Evolutionary conservation across 2,888 invertebrate genomes (phyloP).

Genomic region (Blera fallax): DNA sequence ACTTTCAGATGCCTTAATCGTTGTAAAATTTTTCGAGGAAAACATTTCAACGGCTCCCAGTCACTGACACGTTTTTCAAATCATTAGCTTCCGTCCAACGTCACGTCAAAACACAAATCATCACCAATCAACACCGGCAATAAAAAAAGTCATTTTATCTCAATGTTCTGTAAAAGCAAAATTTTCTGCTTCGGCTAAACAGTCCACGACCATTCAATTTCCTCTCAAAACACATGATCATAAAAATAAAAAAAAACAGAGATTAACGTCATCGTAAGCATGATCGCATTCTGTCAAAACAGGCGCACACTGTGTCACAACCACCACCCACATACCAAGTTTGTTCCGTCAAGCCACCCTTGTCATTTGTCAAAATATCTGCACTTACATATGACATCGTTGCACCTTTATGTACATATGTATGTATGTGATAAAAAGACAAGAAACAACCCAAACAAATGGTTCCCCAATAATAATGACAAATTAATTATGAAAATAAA

Average conservation of each 20-base stretch:
- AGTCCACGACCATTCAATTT: slow-evolving; percentile 11
- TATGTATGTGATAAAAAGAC: not conserved
- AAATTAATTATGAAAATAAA: not conserved
- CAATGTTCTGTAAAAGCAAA: not conserved
- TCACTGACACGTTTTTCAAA: not conserved
- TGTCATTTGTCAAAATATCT: not conserved
- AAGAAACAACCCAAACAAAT: not conserved
- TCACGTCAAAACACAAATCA: slow-evolving; percentile 3
- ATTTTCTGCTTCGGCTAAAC: not conserved
- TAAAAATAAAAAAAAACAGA: not conserved
- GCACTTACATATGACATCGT: not conserved
- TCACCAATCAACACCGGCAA: not conserved
- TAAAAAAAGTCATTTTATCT: not conserved
- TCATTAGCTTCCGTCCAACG: not conserved
- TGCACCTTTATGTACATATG: not conserved
- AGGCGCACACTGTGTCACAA: not conserved
- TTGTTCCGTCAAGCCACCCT: not conserved
- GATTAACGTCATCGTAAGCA: slow-evolving; percentile 2
- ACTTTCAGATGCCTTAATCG: not conserved
- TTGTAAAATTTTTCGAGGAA: not conserved
- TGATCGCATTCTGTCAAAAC: not conserved
- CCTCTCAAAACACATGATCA: slow-evolving; percentile 9
- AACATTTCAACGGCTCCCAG: not conserved
- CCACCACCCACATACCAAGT: not conserved
- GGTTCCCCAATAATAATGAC: not conserved